Base-by-base conservation (phyloP, 1,140 invertebrate species). In the Sycophila sp. region DNA sequence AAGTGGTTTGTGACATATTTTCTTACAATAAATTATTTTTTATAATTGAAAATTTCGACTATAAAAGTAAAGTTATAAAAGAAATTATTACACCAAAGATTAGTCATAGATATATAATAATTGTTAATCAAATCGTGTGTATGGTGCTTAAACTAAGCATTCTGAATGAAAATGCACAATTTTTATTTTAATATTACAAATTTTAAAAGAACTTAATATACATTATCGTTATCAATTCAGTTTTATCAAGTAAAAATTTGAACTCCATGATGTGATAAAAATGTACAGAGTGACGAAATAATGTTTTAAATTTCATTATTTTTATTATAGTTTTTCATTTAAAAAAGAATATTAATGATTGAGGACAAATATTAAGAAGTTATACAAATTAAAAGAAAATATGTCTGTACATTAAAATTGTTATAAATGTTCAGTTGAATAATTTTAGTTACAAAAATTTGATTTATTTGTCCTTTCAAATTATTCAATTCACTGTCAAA, bases 1-100 rank as follows among this genome's bases (percentile, higher is more conserved):
- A 69, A 69, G 38, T 69, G 38, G 47, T 17, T 71, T 56, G 64
- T 4, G 32, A 45, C 19, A 70, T 32, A 59, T 56, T 58, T 38
- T 51, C 32, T 51, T 58, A 56, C 34, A 64, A 10, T 22, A 62
- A 56, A 13, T 58, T 13, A 15, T 38, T 49, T 38, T 34, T 49
- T 28, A 32, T 58, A 24, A 26, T 60, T 38, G n/a, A 68, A 68
- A 68, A 68, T 28, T 19, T 22, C 51, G 36, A 17, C 17, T 15
- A n/a, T n/a, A n/a, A n/a, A 55, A 63, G 15, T 11, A 47, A 58
- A 55, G 40, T 65, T 42, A 55, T 55, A 65, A 38, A 64, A 64
- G 22, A 55, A 6, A 66, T 47, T 47, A 10, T 7, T n/a, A n/a
- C n/a, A n/a, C n/a, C n/a, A n/a, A n/a, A n/a, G n/a, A n/a, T n/a